Evolutionary conservation across 2,888 invertebrate species (phyloP).

Genomic region (Deilephila porcellus): DNA sequence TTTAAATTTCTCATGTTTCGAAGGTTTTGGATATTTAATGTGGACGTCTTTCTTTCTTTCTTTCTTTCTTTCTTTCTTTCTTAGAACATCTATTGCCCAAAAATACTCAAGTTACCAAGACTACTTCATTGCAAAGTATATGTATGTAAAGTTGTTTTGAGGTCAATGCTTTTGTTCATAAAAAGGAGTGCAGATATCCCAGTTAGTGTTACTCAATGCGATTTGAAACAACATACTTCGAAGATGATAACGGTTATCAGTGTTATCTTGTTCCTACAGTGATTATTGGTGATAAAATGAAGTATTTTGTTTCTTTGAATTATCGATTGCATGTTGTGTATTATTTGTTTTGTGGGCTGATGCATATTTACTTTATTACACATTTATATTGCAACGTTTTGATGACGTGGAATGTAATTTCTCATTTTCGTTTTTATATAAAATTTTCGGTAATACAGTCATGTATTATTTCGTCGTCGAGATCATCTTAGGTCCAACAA

Average conservation of each 20-base stretch:
- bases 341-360: slow-evolving; percentile 17
- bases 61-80: too few species aligned
- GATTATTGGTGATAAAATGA: slow-evolving; percentile 35
- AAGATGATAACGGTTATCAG: slow-evolving; percentile 34
- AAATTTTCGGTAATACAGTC: too few species aligned
- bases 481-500: too few species aligned
- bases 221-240: neutral
- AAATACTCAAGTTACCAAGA: too few species aligned
- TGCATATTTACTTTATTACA: slow-evolving; percentile 12
- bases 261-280: slow-evolving; percentile 34
- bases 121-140: too few species aligned
- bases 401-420: neutral
- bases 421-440: too few species aligned
- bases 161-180: neutral
- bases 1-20: too few species aligned
- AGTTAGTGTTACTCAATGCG: neutral
- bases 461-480: too few species aligned
- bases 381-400: neutral
- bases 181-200: neutral
- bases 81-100: too few species aligned
- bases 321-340: slow-evolving; percentile 33
- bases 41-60: too few species aligned
- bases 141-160: too few species aligned
- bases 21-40: too few species aligned
- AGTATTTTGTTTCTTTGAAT: slow-evolving; percentile 32